Conservation (phyloP, 2,888 invertebrate genomes). For the Pimpla rufipes region DNA sequence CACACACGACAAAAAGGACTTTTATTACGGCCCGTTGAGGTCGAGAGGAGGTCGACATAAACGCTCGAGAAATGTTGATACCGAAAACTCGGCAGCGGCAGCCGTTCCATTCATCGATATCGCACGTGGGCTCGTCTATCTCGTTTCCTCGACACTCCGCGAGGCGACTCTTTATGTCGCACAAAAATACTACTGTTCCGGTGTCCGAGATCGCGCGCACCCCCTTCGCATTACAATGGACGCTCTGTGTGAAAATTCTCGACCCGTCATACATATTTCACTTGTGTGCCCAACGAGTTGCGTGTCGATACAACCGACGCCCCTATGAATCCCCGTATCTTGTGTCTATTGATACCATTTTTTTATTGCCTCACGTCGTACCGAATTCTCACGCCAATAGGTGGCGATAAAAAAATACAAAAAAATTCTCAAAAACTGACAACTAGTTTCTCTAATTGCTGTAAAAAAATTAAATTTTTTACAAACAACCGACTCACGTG, state of each 20-base stretch:
- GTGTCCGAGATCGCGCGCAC: slow-evolving; percentile 34
- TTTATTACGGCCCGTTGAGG: slow-evolving; percentile 43
- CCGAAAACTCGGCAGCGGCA: slow-evolving; percentile 11
- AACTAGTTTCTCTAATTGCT: background rate
- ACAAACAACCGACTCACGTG: too few relatives aligned
- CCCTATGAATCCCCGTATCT: slow-evolving; percentile 27
- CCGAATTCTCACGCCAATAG: slow-evolving; percentile 42
- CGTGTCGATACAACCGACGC: slow-evolving; percentile 36
- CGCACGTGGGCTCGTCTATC: slow-evolving; percentile 32
- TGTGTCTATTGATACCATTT: slow-evolving; percentile 37
- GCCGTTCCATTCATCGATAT: slow-evolving; percentile 57
- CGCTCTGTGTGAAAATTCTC: slow-evolving; percentile 56
- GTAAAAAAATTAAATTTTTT: background rate
- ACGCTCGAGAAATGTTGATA: slow-evolving; percentile 22
- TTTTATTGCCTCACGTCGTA: slow-evolving; percentile 38
- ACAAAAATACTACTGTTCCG: slow-evolving; percentile 69
- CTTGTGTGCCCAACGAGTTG: slow-evolving; percentile 21
- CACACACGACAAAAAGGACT: slow-evolving; percentile 48
- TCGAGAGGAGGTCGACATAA: slow-evolving; percentile 36
- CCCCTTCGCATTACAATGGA: slow-evolving; percentile 50
- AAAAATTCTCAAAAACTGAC: background rate
- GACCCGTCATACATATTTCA: slow-evolving; percentile 11
- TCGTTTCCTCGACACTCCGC: slow-evolving; percentile 4
- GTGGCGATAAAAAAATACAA: background rate
- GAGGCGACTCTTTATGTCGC: slow-evolving; percentile 47